phyloP scores from a whole-genome alignment of 2,113 vertebrate genomes.

The Hemiscyllium ocellatum region DNA sequence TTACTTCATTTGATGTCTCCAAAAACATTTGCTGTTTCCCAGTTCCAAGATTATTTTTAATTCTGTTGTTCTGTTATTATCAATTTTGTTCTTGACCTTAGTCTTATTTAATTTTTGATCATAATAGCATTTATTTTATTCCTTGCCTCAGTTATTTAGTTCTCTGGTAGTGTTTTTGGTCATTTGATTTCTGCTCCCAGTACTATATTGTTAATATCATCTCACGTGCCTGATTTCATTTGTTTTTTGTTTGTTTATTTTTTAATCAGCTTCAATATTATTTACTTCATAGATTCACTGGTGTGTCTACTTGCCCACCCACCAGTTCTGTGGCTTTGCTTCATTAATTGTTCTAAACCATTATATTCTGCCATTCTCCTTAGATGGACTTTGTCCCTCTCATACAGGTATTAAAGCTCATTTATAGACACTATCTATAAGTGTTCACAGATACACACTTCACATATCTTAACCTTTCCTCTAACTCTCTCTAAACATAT shows the following conservation, averaged over 20 bases:
- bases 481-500: neutral
- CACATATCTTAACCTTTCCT: neutral
- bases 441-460: neutral
- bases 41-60: neutral
- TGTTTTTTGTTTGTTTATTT: neutral
- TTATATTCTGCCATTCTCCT: neutral
- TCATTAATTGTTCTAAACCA: neutral
- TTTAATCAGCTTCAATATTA: neutral
- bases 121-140: neutral
- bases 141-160: neutral
- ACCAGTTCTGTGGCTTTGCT: neutral
- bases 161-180: neutral
- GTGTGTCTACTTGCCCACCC: neutral
- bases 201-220: neutral
- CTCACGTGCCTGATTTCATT: neutral
- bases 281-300: neutral
- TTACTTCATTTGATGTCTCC: neutral
- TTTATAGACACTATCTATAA: neutral
- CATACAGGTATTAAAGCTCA: neutral
- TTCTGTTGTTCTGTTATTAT: no score
- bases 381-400: neutral
- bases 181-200: neutral
- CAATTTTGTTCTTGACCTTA: neutral
- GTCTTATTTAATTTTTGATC: neutral
- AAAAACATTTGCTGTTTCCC: neutral